Base-by-base conservation (phyloP, 2,888 invertebrate species). In the Coleophora flavipennella region DNA sequence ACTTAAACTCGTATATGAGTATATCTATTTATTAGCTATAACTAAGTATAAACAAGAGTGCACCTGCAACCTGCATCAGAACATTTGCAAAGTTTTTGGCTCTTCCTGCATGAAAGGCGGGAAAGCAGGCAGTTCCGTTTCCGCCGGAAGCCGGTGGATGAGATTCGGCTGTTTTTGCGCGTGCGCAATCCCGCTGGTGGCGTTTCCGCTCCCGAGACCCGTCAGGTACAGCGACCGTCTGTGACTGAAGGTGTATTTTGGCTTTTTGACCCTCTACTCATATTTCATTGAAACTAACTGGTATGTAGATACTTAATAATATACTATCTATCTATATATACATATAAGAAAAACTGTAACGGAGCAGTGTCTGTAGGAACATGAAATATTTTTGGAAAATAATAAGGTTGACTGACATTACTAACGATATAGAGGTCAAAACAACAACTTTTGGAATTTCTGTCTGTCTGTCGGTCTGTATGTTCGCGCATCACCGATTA, bases 81-180 rank as follows among this genome's bases (percentile, higher is more conserved):
- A 57, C 64, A 53, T 56, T 57, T 46, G 63, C 63, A 46, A 48
- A 57, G 61, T 67, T 67, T 69, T 69, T 68, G 63, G 54, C 57
- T 53, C 57, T 62, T 68, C 68, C 68, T 61, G 53, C 47, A 52
- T 52, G 51, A 52, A 51, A 54, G 52, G 51, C 52, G 53, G 53
- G 53, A 51, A 55, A 55, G 63, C 78, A 76, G 73, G 67, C 75
- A 71, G 68, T 75, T 76, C 81, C 78, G 70, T 56, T 64, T 77
- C 78, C 79, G 73, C 51, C 71, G 79, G 80, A 77, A 67, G 68
- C 50, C 60, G 49, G 66, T 71, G 67, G 72, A 77, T 69, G 79
- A 74, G 74, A 71, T 70, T 75, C 59, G 67, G 57, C 48, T 44
- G 53, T 64, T 62, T 68, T 72, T 72, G 77, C 67, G 67, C 53